Evolutionary conservation across 2,797 vertebrate species (phyloP).

Genomic region (Sebastiscus tertius): DNA sequence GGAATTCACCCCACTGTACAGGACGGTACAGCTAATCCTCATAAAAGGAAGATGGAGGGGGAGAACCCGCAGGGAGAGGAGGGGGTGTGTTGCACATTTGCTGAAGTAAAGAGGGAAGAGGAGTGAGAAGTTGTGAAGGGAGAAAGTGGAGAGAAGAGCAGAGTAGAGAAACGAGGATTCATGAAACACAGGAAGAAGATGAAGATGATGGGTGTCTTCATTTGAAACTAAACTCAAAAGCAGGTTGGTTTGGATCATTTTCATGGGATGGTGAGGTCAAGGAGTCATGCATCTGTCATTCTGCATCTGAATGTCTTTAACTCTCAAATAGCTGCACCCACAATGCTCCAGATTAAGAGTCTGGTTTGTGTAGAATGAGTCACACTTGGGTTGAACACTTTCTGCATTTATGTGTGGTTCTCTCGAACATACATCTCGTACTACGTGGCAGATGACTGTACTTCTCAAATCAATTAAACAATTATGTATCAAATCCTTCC

Average conservation of each 20-base stretch:
- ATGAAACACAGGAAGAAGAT: neutral
- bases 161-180: neutral
- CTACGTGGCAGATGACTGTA: neutral
- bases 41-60: conserved; percentile 45
- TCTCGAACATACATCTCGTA: neutral
- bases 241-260: neutral
- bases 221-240: neutral
- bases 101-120: neutral
- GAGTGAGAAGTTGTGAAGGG: neutral
- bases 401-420: neutral
- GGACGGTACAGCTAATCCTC: conserved; percentile 70
- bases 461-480: neutral
- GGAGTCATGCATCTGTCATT: neutral
- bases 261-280: no score
- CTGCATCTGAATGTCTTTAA: neutral
- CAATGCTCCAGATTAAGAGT: neutral
- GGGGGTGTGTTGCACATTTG: neutral
- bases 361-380: neutral
- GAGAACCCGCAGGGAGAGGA: neutral
- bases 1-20: conserved; percentile 64
- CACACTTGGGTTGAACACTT: neutral
- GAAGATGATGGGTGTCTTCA: neutral
- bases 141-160: neutral
- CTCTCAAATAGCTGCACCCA: neutral
- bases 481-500: neutral